A percentile compares a stretch with the other conserved stretches of the same genome.
These are phyloP conservation scores for Phrynocephalus forsythii DNA, from an alignment of 2,797 vertebrate species.

Conservation along the genomic window DNA sequence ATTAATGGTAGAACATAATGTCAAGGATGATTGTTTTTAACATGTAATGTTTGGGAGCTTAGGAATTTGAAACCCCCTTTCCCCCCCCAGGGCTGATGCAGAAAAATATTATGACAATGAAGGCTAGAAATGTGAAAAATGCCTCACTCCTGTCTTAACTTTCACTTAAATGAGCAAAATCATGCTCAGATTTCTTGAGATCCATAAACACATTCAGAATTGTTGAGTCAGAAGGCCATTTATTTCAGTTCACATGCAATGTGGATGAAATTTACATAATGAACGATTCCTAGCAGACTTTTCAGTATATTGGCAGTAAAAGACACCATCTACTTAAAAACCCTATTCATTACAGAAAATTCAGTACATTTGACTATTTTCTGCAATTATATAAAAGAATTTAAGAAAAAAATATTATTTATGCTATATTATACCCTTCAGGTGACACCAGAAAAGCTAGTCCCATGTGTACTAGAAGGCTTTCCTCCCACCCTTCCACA, in stretches of 20 bases:
- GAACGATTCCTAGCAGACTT: neutral
- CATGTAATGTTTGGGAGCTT: neutral
- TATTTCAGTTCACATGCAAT: neutral
- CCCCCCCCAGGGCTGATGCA: neutral
- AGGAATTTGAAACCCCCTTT: slow-evolving; percentile 14
- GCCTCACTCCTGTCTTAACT: neutral
- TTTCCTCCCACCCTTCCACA: neutral
- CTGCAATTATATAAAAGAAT: neutral
- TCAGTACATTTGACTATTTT: neutral
- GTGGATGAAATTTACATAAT: neutral
- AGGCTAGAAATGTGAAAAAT: slow-evolving; percentile 6
- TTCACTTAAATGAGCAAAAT: neutral
- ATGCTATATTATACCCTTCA: neutral
- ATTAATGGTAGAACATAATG: neutral
- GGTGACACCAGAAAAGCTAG: neutral
- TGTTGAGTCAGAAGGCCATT: neutral
- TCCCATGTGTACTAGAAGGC: neutral
- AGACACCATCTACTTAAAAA: neutral
- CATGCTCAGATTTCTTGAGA: slow-evolving; percentile 3
- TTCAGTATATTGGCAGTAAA: neutral
- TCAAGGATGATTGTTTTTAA: neutral
- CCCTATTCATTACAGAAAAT: neutral
- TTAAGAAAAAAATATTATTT: too few species aligned
- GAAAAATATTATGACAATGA: slow-evolving; percentile 4
- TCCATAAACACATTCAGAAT: neutral